Percentiles rank a stretch among this genome's conserved stretches.
Conservation (phyloP, 2,113 vertebrate species). For the Corythoichthys intestinalis region DNA sequence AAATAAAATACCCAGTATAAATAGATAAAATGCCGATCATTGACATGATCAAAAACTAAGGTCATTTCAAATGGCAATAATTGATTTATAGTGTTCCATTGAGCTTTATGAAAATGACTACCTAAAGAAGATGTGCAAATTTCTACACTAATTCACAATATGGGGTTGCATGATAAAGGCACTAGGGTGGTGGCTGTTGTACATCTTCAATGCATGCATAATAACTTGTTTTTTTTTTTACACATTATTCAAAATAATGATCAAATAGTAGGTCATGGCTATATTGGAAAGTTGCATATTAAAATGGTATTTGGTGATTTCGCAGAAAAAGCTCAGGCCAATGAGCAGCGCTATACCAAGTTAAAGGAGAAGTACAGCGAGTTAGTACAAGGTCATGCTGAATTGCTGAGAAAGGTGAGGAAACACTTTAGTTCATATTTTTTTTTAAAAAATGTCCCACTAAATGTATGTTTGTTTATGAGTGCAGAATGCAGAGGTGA, state of each 20-base stretch:
- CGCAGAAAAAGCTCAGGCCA: conserved; percentile 89
- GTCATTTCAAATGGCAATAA: no score
- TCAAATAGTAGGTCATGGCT: background rate
- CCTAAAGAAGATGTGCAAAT: no score
- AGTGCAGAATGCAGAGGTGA: conserved; percentile 90
- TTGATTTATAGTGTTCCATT: no score
- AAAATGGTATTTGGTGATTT: background rate
- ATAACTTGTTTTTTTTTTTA: background rate
- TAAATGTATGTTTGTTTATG: background rate
- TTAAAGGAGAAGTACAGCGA: conserved; percentile 95
- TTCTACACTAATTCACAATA: no score
- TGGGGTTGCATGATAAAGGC: no score
- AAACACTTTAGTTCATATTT: background rate
- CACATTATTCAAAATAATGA: no score
- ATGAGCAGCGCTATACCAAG: conserved; percentile 94
- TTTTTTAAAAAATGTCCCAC: background rate
- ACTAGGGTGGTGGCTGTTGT: no score
- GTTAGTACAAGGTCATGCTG: conserved; percentile 92
- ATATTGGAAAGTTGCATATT: background rate
- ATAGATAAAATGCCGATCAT: no score
- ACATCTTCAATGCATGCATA: background rate
- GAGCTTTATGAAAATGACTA: no score
- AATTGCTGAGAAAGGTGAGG: conserved; percentile 90
- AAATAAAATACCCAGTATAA: no score
- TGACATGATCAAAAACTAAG: no score